Evolutionary conservation across 2,888 invertebrate genomes (phyloP).

Genomic region (Lissonota sp.): DNA sequence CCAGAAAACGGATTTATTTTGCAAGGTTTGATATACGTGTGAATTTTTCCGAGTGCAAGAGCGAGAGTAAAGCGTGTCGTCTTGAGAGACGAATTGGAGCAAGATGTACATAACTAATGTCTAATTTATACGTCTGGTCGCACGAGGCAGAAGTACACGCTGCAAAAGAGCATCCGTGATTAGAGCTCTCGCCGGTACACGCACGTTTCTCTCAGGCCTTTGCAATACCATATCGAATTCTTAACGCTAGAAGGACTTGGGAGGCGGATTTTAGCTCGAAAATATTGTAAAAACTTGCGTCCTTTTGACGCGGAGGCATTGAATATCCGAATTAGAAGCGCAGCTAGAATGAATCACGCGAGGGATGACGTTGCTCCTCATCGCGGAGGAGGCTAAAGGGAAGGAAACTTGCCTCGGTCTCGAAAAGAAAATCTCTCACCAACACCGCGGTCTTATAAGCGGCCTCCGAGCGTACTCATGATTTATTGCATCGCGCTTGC

Average conservation of each 20-base stretch:
- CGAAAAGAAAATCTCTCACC: constrained; percentile 29
- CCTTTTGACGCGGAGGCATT: constrained; percentile 8
- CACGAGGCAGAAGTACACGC: constrained; percentile 3
- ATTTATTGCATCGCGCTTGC: constrained; percentile 50
- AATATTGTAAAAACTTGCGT: constrained; percentile 1
- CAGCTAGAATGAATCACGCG: constrained; percentile 58
- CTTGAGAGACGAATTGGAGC: constrained; percentile 46
- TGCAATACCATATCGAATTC: constrained; percentile 13
- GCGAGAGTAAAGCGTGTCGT: constrained; percentile 26
- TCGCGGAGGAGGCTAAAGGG: too few species aligned
- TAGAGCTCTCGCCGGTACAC: constrained; percentile 18
- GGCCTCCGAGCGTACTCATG: constrained; percentile 35
- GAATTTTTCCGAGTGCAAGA: too few species aligned
- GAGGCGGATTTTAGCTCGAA: too few species aligned
- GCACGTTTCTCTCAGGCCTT: background rate
- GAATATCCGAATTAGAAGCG: constrained; percentile 60
- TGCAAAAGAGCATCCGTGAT: constrained; percentile 31
- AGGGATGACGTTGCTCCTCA: constrained; percentile 46
- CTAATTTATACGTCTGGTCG: constrained; percentile 64
- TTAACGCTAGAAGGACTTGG: constrained; percentile 1
- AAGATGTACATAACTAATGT: constrained; percentile 60
- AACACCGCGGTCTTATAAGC: constrained; percentile 4
- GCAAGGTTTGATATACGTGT: too few species aligned
- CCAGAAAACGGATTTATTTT: too few species aligned
- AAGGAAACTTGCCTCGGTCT: constrained; percentile 1